Percentiles rank a stretch among this genome's conserved stretches.
Evolutionary conservation across 2,888 invertebrate species (phyloP).

Genomic region (Noctua janthina): DNA sequence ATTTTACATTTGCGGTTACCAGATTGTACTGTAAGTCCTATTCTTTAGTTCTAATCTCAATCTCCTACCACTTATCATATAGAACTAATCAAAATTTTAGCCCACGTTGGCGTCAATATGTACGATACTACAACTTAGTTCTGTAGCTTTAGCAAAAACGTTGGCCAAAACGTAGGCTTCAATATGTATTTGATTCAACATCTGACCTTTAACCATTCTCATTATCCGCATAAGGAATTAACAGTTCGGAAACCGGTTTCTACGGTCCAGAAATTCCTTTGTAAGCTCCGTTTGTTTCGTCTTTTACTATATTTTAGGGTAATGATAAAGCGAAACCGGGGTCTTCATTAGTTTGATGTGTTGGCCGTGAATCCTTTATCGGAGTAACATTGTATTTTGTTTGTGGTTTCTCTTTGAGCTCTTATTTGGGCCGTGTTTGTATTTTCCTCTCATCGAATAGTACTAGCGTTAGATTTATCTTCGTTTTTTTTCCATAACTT

Average conservation of each 20-base stretch:
- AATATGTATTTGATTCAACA: slow-evolving; percentile 36
- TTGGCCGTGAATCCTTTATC: slow-evolving; percentile 27
- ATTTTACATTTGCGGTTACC: neutral
- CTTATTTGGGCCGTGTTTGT: neutral
- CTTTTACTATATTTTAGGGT: slow-evolving; percentile 66
- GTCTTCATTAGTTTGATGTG: slow-evolving; percentile 51
- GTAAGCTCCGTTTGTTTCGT: slow-evolving; percentile 58
- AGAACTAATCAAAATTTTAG: neutral
- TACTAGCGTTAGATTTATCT: neutral
- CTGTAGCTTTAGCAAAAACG: neutral
- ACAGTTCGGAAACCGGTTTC: slow-evolving; percentile 69
- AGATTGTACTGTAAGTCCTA: neutral
- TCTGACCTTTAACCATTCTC: slow-evolving; percentile 59
- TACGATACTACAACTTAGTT: neutral
- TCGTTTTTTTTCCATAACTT: neutral
- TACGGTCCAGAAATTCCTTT: slow-evolving; percentile 65
- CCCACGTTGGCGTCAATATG: too few relatives aligned
- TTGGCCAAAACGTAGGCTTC: slow-evolving; percentile 19
- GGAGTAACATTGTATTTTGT: neutral
- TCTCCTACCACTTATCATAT: neutral
- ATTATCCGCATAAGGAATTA: slow-evolving; percentile 66
- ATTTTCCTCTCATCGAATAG: neutral
- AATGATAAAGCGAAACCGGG: slow-evolving; percentile 56
- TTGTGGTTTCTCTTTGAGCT: slow-evolving; percentile 10
- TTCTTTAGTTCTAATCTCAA: too few relatives aligned